Evolutionary conservation across 2,797 vertebrate species (phyloP).

Genomic region (Tarsius wallacei): DNA sequence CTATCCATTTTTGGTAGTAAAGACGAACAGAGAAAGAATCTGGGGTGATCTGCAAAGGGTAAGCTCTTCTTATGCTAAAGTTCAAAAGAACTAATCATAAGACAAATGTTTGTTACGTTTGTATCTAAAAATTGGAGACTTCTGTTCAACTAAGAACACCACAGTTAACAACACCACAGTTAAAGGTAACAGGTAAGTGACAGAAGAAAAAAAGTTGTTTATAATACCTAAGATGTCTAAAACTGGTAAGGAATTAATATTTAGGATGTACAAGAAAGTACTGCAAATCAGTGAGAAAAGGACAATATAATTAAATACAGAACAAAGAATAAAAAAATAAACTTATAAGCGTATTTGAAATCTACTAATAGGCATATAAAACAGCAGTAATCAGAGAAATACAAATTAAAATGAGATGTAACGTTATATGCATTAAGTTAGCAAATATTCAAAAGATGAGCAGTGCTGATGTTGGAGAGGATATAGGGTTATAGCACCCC

Average conservation of each 20-base stretch:
- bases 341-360: not conserved
- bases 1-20: not conserved
- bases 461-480: not conserved
- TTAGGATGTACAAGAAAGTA: conserved; percentile 3
- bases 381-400: not conserved
- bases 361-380: not conserved
- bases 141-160: conserved; percentile 18
- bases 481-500: not conserved
- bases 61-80: not conserved
- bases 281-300: conserved; percentile 25
- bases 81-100: not conserved
- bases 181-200: not conserved
- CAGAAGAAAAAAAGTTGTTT: not conserved
- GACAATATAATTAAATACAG: not conserved
- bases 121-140: not conserved
- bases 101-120: not conserved
- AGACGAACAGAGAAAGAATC: not conserved
- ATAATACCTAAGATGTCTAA: not conserved
- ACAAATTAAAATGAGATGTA: conserved; percentile 16
- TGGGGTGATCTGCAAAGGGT: not conserved
- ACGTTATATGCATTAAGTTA: not conserved
- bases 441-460: conserved; percentile 3
- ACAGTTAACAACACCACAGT: not conserved
- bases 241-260: conserved; percentile 3
- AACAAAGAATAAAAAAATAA: not conserved